Conservation (phyloP, 2,888 invertebrate species). For the Oscheius sp. region DNA sequence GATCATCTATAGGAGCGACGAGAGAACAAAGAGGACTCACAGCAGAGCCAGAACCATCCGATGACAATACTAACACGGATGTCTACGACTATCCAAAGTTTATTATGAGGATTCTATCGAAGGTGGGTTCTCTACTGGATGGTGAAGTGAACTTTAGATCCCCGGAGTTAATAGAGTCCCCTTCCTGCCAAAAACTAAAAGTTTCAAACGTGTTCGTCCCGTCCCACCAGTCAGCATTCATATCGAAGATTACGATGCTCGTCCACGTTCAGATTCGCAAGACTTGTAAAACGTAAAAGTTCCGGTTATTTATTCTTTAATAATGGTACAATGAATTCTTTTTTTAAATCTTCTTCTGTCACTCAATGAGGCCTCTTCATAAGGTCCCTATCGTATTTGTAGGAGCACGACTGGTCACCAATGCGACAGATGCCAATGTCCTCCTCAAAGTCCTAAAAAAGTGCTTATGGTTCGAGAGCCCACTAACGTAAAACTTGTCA, state of each 20-base stretch:
- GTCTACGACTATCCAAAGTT: slow-evolving; percentile 58
- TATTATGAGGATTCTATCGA: slow-evolving; percentile 53
- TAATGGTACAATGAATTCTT: no score
- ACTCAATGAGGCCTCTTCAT: background rate
- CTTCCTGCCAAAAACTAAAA: slow-evolving; percentile 59
- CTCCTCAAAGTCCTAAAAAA: background rate
- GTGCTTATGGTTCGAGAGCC: no score
- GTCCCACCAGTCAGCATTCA: slow-evolving; percentile 19
- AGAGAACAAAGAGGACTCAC: slow-evolving; percentile 62
- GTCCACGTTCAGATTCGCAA: background rate
- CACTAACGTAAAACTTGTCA: no score
- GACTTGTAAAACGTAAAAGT: no score
- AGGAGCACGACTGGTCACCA: background rate
- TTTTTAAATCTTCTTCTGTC: background rate
- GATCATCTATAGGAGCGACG: slow-evolving; percentile 2
- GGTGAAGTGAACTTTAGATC: slow-evolving; percentile 32
- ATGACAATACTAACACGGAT: slow-evolving; percentile 52
- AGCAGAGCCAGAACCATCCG: slow-evolving; percentile 57
- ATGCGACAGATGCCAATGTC: background rate
- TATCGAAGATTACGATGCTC: slow-evolving; percentile 13
- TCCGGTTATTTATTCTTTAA: no score
- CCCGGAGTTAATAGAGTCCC: slow-evolving; percentile 56
- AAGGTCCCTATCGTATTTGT: background rate
- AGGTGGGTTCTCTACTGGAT: slow-evolving; percentile 22
- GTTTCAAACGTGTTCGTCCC: slow-evolving; percentile 4